Conservation (phyloP, 2,888 invertebrate genomes). For the Folsomia candida region DNA sequence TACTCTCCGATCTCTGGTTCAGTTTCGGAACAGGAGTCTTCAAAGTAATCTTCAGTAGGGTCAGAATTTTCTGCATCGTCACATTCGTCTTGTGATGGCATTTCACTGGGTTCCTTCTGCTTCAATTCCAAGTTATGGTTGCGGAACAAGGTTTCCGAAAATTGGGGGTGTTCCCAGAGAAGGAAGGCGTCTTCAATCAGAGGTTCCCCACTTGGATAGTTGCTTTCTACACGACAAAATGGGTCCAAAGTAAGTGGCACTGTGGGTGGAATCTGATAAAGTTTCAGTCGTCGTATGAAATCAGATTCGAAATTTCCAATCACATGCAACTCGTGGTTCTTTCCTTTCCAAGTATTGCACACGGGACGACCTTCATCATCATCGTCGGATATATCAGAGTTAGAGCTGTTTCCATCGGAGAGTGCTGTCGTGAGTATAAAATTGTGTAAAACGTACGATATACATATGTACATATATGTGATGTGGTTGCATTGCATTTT, state of each 20-base stretch:
- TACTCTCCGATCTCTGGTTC: conserved; percentile 25
- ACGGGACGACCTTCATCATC: conserved; percentile 24
- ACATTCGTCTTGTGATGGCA: background rate
- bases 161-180: conserved; percentile 20
- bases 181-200: conserved; percentile 22
- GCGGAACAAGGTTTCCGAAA: background rate
- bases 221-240: conserved; percentile 26
- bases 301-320: conserved; percentile 27
- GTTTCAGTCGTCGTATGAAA: conserved; percentile 23
- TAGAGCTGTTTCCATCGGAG: background rate
- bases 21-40: conserved; percentile 16
- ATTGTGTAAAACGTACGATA: too few species aligned
- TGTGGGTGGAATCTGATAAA: conserved; percentile 26
- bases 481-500: background rate
- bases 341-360: conserved; percentile 33
- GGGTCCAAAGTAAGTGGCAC: conserved; percentile 22
- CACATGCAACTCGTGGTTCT: conserved; percentile 29
- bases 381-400: background rate
- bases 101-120: background rate
- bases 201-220: conserved; percentile 20
- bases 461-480: too few species aligned
- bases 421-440: too few species aligned
- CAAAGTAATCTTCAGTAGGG: background rate
- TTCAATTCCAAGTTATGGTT: background rate
- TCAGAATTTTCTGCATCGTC: background rate